These are phyloP conservation scores for Drosophila bunnanda DNA, from an alignment of 2,888 invertebrate species.

Conservation along the genomic window DNA sequence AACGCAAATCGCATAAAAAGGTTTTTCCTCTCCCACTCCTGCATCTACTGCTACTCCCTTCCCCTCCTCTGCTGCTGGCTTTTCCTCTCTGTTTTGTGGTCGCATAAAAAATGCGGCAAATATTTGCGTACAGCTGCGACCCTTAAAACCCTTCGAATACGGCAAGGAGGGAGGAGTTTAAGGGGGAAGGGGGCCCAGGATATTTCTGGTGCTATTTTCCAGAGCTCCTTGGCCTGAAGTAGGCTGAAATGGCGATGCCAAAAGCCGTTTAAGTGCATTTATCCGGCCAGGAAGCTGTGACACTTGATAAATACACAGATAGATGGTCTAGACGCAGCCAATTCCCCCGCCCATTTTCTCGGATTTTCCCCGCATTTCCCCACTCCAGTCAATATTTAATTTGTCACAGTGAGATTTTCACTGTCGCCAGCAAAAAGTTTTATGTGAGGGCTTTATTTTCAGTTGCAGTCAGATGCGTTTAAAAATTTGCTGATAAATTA, in stretches of 20 bases:
- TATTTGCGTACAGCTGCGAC: constrained; percentile 70
- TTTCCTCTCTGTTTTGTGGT: constrained; percentile 37
- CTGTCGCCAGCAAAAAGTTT: constrained; percentile 39
- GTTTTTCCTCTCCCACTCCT: constrained; percentile 2
- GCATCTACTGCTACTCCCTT: background rate
- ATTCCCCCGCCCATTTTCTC: background rate
- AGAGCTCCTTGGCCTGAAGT: constrained; percentile 36
- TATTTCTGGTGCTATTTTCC: constrained; percentile 39
- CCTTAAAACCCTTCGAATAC: constrained; percentile 31
- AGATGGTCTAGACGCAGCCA: constrained; percentile 21
- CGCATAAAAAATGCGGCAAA: constrained; percentile 68
- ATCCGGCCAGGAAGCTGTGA: constrained; percentile 42
- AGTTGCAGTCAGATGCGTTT: constrained; percentile 34
- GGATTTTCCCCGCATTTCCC: background rate
- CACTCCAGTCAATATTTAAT: constrained; percentile 64
- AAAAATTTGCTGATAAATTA: constrained; percentile 51
- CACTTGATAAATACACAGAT: constrained; percentile 46
- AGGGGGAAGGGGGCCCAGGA: background rate
- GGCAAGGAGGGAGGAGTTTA: background rate
- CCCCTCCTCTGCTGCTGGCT: background rate
- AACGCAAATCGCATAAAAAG: constrained; percentile 65
- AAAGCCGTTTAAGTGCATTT: constrained; percentile 66
- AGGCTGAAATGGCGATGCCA: constrained; percentile 35
- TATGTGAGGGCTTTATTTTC: constrained; percentile 13
- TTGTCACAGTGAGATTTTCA: constrained; percentile 52